Conservation (phyloP, 35 echinoderm and acorn worm genomes). For the Apostichopus californicus region DNA sequence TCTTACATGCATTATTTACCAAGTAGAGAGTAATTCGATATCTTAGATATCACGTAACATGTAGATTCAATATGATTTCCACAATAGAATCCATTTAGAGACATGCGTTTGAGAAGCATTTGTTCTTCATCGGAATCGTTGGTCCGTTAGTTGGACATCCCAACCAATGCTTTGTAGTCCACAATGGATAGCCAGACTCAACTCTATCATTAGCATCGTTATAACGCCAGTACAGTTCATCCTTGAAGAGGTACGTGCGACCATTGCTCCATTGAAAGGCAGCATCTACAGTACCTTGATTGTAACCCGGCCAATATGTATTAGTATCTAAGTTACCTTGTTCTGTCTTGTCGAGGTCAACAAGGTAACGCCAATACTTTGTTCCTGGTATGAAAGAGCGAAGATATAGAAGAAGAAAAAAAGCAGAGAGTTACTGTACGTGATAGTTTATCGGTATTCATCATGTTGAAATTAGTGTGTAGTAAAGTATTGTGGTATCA, state of each 20-base stretch:
- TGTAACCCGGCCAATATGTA: not conserved
- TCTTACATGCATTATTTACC: too few relatives aligned
- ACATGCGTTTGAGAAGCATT: not conserved
- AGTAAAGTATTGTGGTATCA: too few relatives aligned
- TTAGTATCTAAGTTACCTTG: not conserved
- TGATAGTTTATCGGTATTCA: too few relatives aligned
- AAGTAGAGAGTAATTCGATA: too few relatives aligned
- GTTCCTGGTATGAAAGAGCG: not conserved
- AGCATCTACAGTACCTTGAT: constrained; percentile 13
- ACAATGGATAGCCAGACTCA: not conserved
- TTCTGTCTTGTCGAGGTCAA: not conserved
- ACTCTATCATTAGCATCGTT: not conserved
- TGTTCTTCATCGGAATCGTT: not conserved
- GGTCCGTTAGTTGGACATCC: constrained; percentile 4
- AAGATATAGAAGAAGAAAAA: too few relatives aligned
- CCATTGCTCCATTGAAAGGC: constrained; percentile 42
- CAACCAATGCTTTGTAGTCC: constrained; percentile 19
- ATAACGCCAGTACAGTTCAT: constrained; percentile 36
- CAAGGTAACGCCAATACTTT: constrained; percentile 4
- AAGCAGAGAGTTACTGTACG: too few relatives aligned
- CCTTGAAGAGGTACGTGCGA: constrained; percentile 33
- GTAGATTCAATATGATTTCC: too few relatives aligned
- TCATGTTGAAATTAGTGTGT: too few relatives aligned
- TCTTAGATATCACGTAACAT: too few relatives aligned
- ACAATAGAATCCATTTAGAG: not conserved